Conservation (phyloP, 2,113 vertebrate species). For the Neomonachus schauinslandi region DNA sequence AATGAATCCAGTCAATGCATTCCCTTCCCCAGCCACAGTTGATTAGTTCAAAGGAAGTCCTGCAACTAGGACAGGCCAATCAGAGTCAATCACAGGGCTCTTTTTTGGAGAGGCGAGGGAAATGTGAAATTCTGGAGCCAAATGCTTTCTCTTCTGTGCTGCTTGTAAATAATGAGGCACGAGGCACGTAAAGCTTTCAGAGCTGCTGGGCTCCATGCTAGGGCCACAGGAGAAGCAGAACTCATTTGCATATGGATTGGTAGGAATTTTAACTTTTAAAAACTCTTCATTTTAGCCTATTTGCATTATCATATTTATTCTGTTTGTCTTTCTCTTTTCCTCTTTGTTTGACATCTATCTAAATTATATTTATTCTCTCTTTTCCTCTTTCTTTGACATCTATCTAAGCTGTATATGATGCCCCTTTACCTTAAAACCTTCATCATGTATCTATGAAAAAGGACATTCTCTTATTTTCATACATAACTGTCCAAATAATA, state of each 20-base stretch:
- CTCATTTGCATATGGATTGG: background rate
- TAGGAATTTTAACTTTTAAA: slow-evolving; percentile 30
- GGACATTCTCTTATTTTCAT: background rate
- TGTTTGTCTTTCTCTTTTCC: background rate
- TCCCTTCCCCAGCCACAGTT: background rate
- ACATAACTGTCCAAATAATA: slow-evolving; percentile 5
- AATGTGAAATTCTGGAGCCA: background rate
- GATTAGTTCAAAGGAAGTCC: background rate
- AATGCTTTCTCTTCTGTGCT: background rate
- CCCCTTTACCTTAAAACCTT: background rate
- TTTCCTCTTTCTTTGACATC: background rate
- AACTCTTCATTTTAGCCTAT: background rate
- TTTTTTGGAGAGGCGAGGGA: background rate
- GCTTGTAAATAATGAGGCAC: background rate
- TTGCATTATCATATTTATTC: background rate
- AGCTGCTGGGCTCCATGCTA: background rate
- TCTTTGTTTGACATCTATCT: background rate
- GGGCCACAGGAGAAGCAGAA: background rate
- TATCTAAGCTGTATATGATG: background rate
- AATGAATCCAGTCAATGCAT: background rate
- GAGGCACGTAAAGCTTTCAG: background rate
- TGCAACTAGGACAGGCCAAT: background rate
- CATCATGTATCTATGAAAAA: background rate
- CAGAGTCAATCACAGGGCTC: background rate
- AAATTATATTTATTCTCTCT: background rate